phyloP scores from a whole-genome alignment of 2,888 invertebrate genomes.

The Lasioglossum oenotherae region DNA sequence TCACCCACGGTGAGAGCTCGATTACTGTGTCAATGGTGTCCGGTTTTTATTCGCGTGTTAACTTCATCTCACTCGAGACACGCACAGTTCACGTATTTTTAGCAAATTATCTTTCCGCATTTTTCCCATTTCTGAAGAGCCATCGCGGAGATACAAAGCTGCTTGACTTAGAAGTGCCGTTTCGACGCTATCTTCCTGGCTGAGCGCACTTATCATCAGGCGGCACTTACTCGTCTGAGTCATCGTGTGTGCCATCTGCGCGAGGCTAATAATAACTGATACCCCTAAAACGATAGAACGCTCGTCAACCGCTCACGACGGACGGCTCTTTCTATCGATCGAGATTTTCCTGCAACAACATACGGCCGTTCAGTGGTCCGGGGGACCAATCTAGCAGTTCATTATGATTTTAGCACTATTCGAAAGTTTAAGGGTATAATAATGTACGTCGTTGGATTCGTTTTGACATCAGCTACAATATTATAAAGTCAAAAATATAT shows the following conservation, averaged over 20 bases:
- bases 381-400: too few species aligned
- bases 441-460: too few species aligned
- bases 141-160: conserved; percentile 30
- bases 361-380: not conserved
- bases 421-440: too few species aligned
- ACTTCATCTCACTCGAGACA: not conserved
- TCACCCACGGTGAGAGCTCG: not conserved
- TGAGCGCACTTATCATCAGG: conserved; percentile 62
- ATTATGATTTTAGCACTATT: too few species aligned
- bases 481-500: too few species aligned
- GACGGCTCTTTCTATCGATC: conserved; percentile 8
- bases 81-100: not conserved
- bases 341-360: not conserved
- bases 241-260: conserved; percentile 63
- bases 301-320: conserved; percentile 1
- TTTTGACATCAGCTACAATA: too few species aligned
- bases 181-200: conserved; percentile 56
- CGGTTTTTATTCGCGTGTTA: not conserved
- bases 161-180: conserved; percentile 41
- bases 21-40: not conserved
- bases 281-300: conserved; percentile 58
- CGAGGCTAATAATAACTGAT: conserved; percentile 65
- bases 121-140: conserved; percentile 13
- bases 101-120: not conserved
- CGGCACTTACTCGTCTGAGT: conserved; percentile 63